A percentile compares a stretch with the other conserved stretches of the same genome.
These are phyloP conservation scores for Epicampocera succincta DNA, from an alignment of 2,888 invertebrate genomes.

Conservation along the genomic window DNA sequence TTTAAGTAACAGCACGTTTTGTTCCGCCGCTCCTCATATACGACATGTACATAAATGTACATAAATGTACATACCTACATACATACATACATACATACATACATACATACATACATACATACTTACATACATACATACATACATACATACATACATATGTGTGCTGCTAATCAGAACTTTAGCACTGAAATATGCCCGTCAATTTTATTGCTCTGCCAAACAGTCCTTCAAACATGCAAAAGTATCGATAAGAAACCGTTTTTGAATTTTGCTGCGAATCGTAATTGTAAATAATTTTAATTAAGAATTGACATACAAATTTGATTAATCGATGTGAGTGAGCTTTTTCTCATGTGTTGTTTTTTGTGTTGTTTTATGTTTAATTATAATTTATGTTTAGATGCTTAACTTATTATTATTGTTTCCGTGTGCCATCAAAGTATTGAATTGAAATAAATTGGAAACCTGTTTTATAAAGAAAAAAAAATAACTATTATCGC, in stretches of 20 bases:
- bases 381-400: slow-evolving; percentile 44
- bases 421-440: slow-evolving; percentile 43
- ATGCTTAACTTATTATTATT: slow-evolving; percentile 30
- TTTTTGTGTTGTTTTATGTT: slow-evolving; percentile 49
- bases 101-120: too few species aligned
- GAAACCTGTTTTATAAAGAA: slow-evolving; percentile 50
- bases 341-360: slow-evolving; percentile 34
- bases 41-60: too few species aligned
- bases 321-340: slow-evolving; percentile 35
- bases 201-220: slow-evolving; percentile 10
- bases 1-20: too few species aligned
- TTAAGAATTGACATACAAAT: slow-evolving; percentile 9
- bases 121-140: too few species aligned
- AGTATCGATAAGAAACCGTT: slow-evolving; percentile 18
- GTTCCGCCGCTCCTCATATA: too few species aligned
- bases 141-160: too few species aligned
- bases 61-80: too few species aligned
- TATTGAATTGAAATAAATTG: slow-evolving; percentile 73
- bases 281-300: slow-evolving; percentile 63
- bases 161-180: too few species aligned
- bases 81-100: too few species aligned
- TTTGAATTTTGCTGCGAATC: slow-evolving; percentile 51
- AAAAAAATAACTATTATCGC: background rate
- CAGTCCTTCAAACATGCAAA: background rate
- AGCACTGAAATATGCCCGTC: background rate